Evolutionary conservation across 2,113 vertebrate species (phyloP).

Genomic region (Clarias batrachus): DNA sequence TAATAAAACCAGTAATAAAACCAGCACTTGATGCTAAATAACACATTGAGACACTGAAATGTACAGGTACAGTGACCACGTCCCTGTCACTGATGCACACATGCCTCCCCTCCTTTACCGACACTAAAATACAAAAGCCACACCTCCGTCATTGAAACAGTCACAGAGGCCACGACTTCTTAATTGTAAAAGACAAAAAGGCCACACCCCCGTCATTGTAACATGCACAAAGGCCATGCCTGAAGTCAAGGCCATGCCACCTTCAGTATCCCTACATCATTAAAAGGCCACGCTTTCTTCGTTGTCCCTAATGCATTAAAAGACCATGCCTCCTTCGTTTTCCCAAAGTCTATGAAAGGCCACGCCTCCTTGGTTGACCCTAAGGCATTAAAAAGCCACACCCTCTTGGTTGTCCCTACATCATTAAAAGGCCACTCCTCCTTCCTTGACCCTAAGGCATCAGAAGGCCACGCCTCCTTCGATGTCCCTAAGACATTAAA

Average conservation of each 20-base stretch:
- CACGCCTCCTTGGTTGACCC: not conserved
- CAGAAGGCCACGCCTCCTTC: no score
- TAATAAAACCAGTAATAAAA: not conserved
- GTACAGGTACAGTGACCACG: not conserved
- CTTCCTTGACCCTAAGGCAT: not conserved
- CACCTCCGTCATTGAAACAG: not conserved
- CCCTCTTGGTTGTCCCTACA: not conserved
- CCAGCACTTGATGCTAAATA: no score
- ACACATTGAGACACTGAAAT: not conserved
- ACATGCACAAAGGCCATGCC: no score
- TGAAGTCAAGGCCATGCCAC: not conserved
- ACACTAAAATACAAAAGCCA: not conserved
- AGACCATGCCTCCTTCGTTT: not conserved
- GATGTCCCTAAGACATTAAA: no score
- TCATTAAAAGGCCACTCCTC: not conserved
- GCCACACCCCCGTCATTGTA: not conserved
- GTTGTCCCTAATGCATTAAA: not conserved
- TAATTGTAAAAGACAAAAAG: not conserved
- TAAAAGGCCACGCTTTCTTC: not conserved
- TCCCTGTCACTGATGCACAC: not conserved
- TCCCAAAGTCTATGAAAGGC: not conserved
- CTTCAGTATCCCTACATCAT: not conserved
- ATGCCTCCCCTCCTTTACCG: not conserved
- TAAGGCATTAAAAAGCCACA: not conserved
- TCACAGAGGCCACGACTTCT: not conserved